A percentile compares a stretch with the other conserved stretches of the same genome.
These are phyloP conservation scores for Mechanitis mazaeus DNA, from an alignment of 2,888 invertebrate species.

Conservation along the genomic window DNA sequence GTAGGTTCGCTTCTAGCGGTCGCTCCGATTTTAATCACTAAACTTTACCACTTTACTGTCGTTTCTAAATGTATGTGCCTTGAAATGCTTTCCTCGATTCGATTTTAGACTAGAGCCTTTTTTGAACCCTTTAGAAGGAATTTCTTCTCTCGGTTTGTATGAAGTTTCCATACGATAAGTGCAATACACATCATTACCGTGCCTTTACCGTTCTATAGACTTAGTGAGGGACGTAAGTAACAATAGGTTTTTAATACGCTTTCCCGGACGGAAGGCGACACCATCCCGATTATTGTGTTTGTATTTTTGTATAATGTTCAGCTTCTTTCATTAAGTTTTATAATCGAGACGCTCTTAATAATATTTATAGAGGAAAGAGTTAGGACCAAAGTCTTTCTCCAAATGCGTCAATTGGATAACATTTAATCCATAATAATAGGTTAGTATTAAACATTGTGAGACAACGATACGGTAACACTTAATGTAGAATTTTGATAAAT, in stretches of 20 bases:
- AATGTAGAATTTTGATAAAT: constrained; percentile 50
- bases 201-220: constrained; percentile 77
- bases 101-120: constrained; percentile 71
- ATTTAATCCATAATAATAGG: constrained; percentile 57
- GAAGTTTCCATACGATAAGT: constrained; percentile 66
- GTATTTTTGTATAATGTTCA: constrained; percentile 59
- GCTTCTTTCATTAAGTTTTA: constrained; percentile 48
- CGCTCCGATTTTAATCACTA: constrained; percentile 52
- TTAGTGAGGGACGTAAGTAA: constrained; percentile 76
- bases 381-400: constrained; percentile 59
- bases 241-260: constrained; percentile 70
- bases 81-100: constrained; percentile 74
- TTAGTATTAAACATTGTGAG: constrained; percentile 58
- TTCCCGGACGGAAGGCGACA: constrained; percentile 49
- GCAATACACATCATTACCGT: constrained; percentile 77
- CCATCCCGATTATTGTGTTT: constrained; percentile 57
- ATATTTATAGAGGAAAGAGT: constrained; percentile 50
- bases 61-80: constrained; percentile 77
- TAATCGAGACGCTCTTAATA: constrained; percentile 43
- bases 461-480: constrained; percentile 62
- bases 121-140: constrained; percentile 72
- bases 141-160: constrained; percentile 70
- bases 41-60: constrained; percentile 60
- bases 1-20: constrained; percentile 67
- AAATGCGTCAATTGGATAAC: constrained; percentile 62